Percentiles rank a stretch among this genome's conserved stretches.
Conservation (phyloP, 2,888 invertebrate genomes). For the Strigamia maritima region DNA sequence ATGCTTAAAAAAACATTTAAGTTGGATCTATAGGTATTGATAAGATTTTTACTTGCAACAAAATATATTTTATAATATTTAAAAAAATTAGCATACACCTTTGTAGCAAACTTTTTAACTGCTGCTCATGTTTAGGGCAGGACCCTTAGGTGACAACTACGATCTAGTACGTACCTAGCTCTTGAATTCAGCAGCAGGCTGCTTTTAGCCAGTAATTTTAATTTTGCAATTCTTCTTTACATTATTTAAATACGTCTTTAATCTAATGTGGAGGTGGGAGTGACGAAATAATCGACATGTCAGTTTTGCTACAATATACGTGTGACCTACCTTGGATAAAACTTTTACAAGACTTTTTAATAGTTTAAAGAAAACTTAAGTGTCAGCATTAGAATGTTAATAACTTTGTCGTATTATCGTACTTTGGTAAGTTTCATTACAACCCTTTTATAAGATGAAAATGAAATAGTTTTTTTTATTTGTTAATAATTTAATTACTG, state of each 20-base stretch:
- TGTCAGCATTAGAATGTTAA: not conserved
- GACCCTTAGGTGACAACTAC: not conserved
- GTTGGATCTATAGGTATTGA: not conserved
- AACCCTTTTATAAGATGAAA: not conserved
- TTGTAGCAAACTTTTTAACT: constrained; percentile 28
- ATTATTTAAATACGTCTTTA: not conserved
- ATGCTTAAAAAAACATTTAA: constrained; percentile 8
- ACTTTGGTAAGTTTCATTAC: constrained; percentile 12
- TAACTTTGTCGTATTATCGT: constrained; percentile 26
- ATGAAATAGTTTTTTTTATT: not conserved
- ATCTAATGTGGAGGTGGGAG: not conserved
- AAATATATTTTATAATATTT: constrained; percentile 12
- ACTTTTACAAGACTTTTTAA: not conserved
- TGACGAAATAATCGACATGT: not conserved
- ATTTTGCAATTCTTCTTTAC: not conserved
- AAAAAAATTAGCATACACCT: constrained; percentile 11
- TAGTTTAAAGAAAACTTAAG: not conserved
- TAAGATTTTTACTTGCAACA: not conserved
- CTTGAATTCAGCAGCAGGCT: constrained; percentile 15
- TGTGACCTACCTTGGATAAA: not conserved
- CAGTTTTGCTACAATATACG: constrained; percentile 28
- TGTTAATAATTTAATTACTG: not conserved
- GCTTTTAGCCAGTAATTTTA: not conserved
- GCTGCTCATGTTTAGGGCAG: constrained; percentile 25
- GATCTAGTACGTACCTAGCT: not conserved